A percentile compares a stretch with the other conserved stretches of the same genome.
These are phyloP conservation scores for Lytechinus variegatus DNA, from an alignment of 35 echinoderm and acorn worm genomes.

Conservation along the genomic window DNA sequence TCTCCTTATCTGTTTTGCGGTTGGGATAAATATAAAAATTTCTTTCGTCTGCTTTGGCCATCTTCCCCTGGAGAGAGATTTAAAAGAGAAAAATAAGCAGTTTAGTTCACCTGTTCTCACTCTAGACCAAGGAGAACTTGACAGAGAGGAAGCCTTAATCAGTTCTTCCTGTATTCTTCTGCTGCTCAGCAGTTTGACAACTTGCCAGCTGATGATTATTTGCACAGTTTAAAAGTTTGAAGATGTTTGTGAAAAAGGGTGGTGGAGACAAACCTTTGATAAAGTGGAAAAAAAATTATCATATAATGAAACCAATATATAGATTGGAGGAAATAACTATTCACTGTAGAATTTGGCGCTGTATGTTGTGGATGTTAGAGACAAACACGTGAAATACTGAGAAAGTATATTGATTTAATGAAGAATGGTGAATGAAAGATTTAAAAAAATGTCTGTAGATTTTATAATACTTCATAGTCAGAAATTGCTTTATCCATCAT, in stretches of 20 bases:
- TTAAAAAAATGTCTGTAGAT: not conserved
- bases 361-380: too few relatives aligned
- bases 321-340: too few relatives aligned
- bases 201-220: not conserved
- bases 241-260: not conserved
- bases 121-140: not conserved
- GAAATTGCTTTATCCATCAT: not conserved
- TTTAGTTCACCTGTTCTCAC: not conserved
- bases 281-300: not conserved
- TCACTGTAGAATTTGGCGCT: too few relatives aligned
- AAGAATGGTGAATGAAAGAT: not conserved
- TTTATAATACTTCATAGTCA: not conserved
- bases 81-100: not conserved
- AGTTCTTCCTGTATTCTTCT: not conserved
- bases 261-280: not conserved
- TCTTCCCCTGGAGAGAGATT: not conserved
- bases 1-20: not conserved
- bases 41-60: not conserved
- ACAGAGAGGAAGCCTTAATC: not conserved
- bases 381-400: too few relatives aligned
- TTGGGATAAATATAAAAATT: constrained; percentile 7
- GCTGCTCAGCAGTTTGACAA: not conserved
- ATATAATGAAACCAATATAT: too few relatives aligned
- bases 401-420: too few relatives aligned
- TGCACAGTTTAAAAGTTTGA: not conserved